Conservation (phyloP, 2,888 invertebrate genomes). For the Oscheius myriophilus region DNA sequence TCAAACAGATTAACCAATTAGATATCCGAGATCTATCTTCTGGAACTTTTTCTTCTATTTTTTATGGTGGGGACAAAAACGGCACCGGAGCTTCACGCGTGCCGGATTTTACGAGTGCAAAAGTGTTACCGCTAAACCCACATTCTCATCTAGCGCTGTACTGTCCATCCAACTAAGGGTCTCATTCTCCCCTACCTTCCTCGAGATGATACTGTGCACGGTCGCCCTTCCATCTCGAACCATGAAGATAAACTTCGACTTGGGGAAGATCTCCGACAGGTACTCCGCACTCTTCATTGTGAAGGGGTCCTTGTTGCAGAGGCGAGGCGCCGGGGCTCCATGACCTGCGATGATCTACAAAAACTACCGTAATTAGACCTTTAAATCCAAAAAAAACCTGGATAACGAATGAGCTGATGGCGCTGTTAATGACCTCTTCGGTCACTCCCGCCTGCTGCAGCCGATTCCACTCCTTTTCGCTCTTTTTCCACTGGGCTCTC, state of each 20-base stretch:
- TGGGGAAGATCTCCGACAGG: slow-evolving; percentile 92
- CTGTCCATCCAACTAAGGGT: slow-evolving; percentile 5
- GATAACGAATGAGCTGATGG: slow-evolving; percentile 90
- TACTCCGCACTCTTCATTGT: slow-evolving; percentile 95
- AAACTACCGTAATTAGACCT: too few relatives aligned
- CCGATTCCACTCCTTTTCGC: slow-evolving; percentile 81
- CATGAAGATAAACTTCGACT: slow-evolving; percentile 90
- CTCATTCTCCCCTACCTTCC: slow-evolving; percentile 76
- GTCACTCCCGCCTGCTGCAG: slow-evolving; percentile 93
- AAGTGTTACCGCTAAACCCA: too few relatives aligned
- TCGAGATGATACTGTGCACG: slow-evolving; percentile 95
- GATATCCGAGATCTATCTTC: too few relatives aligned
- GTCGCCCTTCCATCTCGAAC: slow-evolving; percentile 93
- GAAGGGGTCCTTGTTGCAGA: slow-evolving; percentile 99
- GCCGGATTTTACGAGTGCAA: background rate
- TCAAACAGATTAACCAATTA: too few relatives aligned
- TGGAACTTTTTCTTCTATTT: too few relatives aligned
- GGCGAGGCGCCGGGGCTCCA: slow-evolving; percentile 87
- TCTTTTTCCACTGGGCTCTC: slow-evolving; percentile 92
- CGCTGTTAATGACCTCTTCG: slow-evolving; percentile 90
- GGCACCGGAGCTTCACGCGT: background rate
- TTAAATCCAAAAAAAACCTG: slow-evolving; percentile 40
- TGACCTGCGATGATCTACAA: slow-evolving; percentile 82
- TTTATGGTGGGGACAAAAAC: too few relatives aligned
- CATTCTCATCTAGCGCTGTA: too few relatives aligned